A percentile compares a stretch with the other conserved stretches of the same genome.
These are phyloP conservation scores for Barypeithes pellucidus DNA, from an alignment of 2,888 invertebrate genomes.

Conservation along the genomic window DNA sequence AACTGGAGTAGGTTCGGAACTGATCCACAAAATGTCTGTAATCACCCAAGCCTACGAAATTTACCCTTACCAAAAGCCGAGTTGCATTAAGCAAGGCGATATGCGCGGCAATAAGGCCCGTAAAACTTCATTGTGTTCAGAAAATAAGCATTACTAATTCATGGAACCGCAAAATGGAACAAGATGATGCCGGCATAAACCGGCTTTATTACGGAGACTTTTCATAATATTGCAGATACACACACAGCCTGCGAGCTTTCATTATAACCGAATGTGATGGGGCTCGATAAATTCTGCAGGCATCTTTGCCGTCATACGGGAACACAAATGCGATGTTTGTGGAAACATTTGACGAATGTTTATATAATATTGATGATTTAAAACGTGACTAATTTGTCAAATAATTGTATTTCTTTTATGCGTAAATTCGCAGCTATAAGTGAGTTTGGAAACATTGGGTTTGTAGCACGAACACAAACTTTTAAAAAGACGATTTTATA, in stretches of 20 bases:
- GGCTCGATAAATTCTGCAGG: constrained; percentile 38
- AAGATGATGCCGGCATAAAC: constrained; percentile 58
- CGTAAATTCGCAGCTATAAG: too few relatives aligned
- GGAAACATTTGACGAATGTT: constrained; percentile 1
- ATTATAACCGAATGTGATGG: constrained; percentile 53
- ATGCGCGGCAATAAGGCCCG: constrained; percentile 42
- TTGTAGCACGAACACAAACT: too few relatives aligned
- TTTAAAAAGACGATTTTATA: too few relatives aligned
- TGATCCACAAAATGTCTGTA: too few relatives aligned
- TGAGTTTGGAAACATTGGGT: too few relatives aligned
- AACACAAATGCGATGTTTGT: not conserved
- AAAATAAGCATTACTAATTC: constrained; percentile 66
- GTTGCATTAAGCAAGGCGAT: constrained; percentile 40
- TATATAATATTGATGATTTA: too few relatives aligned
- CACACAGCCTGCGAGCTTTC: constrained; percentile 54
- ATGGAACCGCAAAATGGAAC: constrained; percentile 62
- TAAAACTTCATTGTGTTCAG: constrained; percentile 57
- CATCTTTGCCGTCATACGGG: constrained; percentile 15
- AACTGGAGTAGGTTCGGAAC: too few relatives aligned
- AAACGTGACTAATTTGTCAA: too few relatives aligned
- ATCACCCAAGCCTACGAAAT: too few relatives aligned
- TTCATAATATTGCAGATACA: constrained; percentile 55
- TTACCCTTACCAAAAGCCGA: constrained; percentile 36
- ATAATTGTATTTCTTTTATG: too few relatives aligned
- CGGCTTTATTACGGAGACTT: constrained; percentile 48